phyloP scores from a whole-genome alignment of 2,113 vertebrate genomes.

The Neogobius melanostomus region DNA sequence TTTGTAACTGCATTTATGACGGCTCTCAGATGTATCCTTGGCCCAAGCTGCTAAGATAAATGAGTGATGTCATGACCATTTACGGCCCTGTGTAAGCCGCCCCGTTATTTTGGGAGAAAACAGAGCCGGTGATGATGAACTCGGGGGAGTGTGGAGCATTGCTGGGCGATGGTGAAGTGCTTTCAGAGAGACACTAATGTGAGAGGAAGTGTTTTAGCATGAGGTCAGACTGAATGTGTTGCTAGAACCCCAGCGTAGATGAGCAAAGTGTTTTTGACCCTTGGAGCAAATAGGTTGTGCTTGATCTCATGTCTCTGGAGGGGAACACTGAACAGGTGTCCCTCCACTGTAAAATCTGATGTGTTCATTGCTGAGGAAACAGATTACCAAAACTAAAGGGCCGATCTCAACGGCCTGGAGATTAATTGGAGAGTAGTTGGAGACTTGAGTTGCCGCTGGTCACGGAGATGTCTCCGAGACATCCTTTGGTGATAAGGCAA shows the following conservation, averaged over 20 bases:
- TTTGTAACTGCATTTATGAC: constrained; percentile 31
- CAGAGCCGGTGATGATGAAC: constrained; percentile 1
- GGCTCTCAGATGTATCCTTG: constrained; percentile 33
- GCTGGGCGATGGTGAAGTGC: neutral
- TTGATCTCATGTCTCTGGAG: neutral
- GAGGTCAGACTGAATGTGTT: constrained; percentile 3
- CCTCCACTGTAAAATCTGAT: too few relatives aligned
- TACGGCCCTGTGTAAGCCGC: constrained; percentile 28
- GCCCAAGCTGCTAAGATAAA: constrained; percentile 32
- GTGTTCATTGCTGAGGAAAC: too few relatives aligned
- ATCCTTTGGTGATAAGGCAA: too few relatives aligned
- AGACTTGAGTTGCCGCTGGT: too few relatives aligned
- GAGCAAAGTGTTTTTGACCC: neutral
- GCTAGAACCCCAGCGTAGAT: neutral
- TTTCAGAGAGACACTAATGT: constrained; percentile 1
- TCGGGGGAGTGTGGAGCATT: constrained; percentile 5
- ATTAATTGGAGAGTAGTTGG: too few relatives aligned
- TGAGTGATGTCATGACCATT: constrained; percentile 27
- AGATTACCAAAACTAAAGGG: too few relatives aligned
- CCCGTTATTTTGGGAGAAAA: constrained; percentile 12
- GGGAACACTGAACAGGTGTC: neutral
- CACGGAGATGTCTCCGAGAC: too few relatives aligned
- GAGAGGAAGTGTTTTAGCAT: neutral
- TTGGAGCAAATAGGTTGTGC: neutral
- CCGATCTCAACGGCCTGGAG: too few relatives aligned